Base-by-base conservation (phyloP, 2,113 vertebrate genomes). In the Vulpes lagopus region DNA sequence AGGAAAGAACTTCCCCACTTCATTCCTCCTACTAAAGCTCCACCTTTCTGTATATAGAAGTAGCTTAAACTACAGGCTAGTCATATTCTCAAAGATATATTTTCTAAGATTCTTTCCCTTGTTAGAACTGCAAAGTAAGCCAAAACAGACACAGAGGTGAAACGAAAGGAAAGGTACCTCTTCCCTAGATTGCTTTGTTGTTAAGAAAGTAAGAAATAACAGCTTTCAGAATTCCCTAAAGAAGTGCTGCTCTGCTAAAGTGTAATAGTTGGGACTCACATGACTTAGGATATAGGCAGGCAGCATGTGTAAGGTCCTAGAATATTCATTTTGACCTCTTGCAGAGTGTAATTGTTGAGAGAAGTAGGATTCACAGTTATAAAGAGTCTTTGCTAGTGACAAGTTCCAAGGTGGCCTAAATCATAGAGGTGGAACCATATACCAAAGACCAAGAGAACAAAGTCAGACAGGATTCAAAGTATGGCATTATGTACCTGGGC, bases 381-480 rank as follows among this genome's bases (percentile, higher is more conserved):
- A 96, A 80, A 97, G 81, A 81, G 59, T 84, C 76, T 94, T 35
- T 96, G 35, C 69, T 55, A 23, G 89, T 90, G 88, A 95, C 94
- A 95, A 96, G 65, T 96, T 97, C 71, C 64, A 91, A 57, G 91
- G 76, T 57, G 90, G 59, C 71, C 96, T 96, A 79, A 98, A 96
- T 96, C 92, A 74, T 1, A 93, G 93, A 97, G 94, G 94, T 20
- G 3, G 92, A 76, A 71, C 90, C 60, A 3, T 85, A 16, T 38
- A 89, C 80, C 6, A 19, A 95, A 96, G 22, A 79, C 17, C 60
- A 62, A 55, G 22, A 32, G 97, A 98, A 98, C 82, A 95, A 97
- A 97, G 96, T 90, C 25, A 90, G 78, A 88, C n/a, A 74, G 4
- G 62, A 95, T 94, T 97, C 97, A 98, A 97, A 98, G 97, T 30